Conservation (phyloP, 2,888 invertebrate genomes). For the Drosophila barbarae region DNA sequence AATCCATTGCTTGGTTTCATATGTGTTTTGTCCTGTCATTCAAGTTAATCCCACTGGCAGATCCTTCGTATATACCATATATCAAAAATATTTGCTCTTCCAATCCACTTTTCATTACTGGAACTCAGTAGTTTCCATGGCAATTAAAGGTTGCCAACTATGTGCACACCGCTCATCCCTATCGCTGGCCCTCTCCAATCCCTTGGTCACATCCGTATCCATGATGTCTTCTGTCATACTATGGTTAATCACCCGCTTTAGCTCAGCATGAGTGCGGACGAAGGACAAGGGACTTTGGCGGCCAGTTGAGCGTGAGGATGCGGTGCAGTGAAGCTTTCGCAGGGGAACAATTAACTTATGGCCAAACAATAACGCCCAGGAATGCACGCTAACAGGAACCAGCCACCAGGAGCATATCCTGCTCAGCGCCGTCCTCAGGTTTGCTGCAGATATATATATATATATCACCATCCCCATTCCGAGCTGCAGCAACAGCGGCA, state of each 20-base stretch:
- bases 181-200: slow-evolving; percentile 9
- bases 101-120: slow-evolving; percentile 34
- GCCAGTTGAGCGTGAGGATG: slow-evolving; percentile 68
- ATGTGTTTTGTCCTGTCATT: neutral
- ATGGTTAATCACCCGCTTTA: slow-evolving; percentile 64
- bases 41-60: slow-evolving; percentile 11
- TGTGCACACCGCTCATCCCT: slow-evolving; percentile 1
- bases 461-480: slow-evolving; percentile 18
- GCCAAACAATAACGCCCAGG: slow-evolving; percentile 73
- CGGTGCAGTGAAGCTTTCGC: slow-evolving; percentile 66
- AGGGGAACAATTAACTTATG: slow-evolving; percentile 73
- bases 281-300: slow-evolving; percentile 26
- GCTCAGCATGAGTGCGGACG: slow-evolving; percentile 53
- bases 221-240: slow-evolving; percentile 46
- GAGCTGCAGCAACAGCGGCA: slow-evolving; percentile 47
- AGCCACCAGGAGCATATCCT: slow-evolving; percentile 59
- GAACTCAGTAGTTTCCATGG: slow-evolving; percentile 30
- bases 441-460: slow-evolving; percentile 5
- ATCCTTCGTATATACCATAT: slow-evolving; percentile 7
- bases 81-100: slow-evolving; percentile 23
- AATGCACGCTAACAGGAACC: slow-evolving; percentile 70
- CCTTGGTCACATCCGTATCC: slow-evolving; percentile 18
- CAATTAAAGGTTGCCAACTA: slow-evolving; percentile 28
- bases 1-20: neutral
- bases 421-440: slow-evolving; percentile 49